A percentile compares a stretch with the other conserved stretches of the same genome.
These are phyloP conservation scores for Theristicus caerulescens DNA, from an alignment of 2,113 vertebrate species.

Conservation along the genomic window DNA sequence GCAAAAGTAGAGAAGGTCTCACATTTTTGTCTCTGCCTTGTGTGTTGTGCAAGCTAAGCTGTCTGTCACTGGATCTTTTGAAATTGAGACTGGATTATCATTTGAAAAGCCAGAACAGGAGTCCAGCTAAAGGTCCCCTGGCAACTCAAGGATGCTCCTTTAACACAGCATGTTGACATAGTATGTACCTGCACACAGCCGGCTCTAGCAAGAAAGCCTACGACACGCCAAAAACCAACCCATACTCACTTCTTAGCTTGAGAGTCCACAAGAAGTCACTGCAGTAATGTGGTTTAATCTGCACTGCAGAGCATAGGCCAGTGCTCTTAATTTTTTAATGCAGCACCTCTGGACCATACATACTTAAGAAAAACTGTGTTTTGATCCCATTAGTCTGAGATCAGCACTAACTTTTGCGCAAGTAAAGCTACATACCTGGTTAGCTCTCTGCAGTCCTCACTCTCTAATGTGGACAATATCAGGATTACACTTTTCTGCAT, in stretches of 20 bases:
- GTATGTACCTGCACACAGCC: not conserved
- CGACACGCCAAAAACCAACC: not conserved
- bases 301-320: not conserved
- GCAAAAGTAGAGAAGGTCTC: not conserved
- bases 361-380: not conserved
- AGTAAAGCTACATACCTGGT: not conserved
- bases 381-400: not conserved
- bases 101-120: not conserved
- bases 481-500: not conserved
- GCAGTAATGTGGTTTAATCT: not conserved
- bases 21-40: not conserved
- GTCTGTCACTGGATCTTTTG: not conserved
- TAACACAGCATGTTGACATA: not conserved
- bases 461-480: not conserved
- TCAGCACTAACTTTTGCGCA: not conserved
- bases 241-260: not conserved
- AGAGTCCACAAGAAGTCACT: not conserved
- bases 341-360: not conserved
- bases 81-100: not conserved
- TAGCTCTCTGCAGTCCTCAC: not conserved
- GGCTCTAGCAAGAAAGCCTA: not conserved
- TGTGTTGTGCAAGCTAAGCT: not conserved
- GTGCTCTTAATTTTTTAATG: not conserved
- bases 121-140: not conserved
- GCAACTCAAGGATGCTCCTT: not conserved